phyloP scores from a whole-genome alignment of 2,888 invertebrate species.

The Tetramorium bicarinatum region DNA sequence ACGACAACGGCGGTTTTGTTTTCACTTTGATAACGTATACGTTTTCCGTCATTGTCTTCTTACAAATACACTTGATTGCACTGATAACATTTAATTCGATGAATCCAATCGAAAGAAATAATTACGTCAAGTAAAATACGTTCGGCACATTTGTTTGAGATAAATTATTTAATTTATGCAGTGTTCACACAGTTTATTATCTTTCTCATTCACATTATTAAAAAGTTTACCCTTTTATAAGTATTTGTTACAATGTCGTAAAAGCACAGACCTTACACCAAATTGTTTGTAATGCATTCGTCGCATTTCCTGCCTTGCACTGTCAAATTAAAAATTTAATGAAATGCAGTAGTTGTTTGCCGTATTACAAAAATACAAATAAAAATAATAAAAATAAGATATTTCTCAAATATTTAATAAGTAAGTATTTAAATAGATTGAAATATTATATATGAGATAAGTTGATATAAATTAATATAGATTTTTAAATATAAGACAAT shows the following conservation, averaged over 20 bases:
- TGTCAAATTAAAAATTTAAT: slow-evolving; percentile 63
- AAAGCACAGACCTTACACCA: background rate
- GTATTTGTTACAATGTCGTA: background rate
- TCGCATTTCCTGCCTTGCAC: slow-evolving; percentile 59
- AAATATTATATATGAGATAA: background rate
- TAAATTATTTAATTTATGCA: background rate
- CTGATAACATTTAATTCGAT: background rate
- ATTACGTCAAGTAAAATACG: background rate
- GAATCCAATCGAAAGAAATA: background rate
- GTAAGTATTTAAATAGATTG: background rate
- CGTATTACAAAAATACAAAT: background rate
- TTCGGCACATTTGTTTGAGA: background rate
- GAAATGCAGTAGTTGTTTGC: slow-evolving; percentile 37
- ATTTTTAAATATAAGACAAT: slow-evolving; percentile 10
- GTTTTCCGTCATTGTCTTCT: slow-evolving; percentile 88
- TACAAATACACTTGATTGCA: background rate
- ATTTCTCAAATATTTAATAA: background rate
- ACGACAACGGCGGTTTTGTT: slow-evolving; percentile 88
- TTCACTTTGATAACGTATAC: slow-evolving; percentile 90
- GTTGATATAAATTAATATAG: background rate
- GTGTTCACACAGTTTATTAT: background rate
- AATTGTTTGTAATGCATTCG: slow-evolving; percentile 12
- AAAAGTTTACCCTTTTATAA: background rate
- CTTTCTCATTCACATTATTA: background rate
- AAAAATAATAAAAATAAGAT: background rate